A percentile compares a stretch with the other conserved stretches of the same genome.
Conservation (phyloP, 2,797 vertebrate species). For the Fistularia tabacaria region DNA sequence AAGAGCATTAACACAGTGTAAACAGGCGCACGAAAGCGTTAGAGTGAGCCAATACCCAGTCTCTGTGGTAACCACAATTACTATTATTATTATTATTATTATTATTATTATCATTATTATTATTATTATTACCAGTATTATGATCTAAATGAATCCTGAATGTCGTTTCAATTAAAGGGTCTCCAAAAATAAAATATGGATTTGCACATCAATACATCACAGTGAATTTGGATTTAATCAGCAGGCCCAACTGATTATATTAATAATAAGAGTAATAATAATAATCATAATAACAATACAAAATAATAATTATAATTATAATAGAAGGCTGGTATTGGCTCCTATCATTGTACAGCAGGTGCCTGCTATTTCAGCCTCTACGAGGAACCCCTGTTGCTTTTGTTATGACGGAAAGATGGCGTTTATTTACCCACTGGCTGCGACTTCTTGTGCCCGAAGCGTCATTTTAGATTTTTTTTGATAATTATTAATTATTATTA, state of each 20-base stretch:
- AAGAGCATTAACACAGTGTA: slow-evolving; percentile 65
- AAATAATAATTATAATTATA: no score
- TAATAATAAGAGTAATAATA: slow-evolving; percentile 51
- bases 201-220: background rate
- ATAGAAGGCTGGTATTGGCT: slow-evolving; percentile 43
- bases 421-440: slow-evolving; percentile 70
- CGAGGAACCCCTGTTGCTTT: slow-evolving; percentile 70
- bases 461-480: no score
- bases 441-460: slow-evolving; percentile 33
- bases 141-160: background rate
- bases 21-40: slow-evolving; percentile 59
- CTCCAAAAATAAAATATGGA: background rate
- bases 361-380: slow-evolving; percentile 56
- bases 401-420: slow-evolving; percentile 78
- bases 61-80: slow-evolving; percentile 8
- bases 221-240: no score
- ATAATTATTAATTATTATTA: no score
- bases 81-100: slow-evolving; percentile 27
- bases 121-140: slow-evolving; percentile 18
- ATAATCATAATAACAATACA: slow-evolving; percentile 42
- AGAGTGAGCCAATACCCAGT: slow-evolving; percentile 31
- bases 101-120: slow-evolving; percentile 20
- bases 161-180: background rate
- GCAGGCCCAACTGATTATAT: slow-evolving; percentile 24
- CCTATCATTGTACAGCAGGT: slow-evolving; percentile 43